Percentiles rank a stretch among this genome's conserved stretches.
These are phyloP conservation scores for Mystacides longicornis DNA, from an alignment of 2,888 invertebrate genomes.

Conservation along the genomic window DNA sequence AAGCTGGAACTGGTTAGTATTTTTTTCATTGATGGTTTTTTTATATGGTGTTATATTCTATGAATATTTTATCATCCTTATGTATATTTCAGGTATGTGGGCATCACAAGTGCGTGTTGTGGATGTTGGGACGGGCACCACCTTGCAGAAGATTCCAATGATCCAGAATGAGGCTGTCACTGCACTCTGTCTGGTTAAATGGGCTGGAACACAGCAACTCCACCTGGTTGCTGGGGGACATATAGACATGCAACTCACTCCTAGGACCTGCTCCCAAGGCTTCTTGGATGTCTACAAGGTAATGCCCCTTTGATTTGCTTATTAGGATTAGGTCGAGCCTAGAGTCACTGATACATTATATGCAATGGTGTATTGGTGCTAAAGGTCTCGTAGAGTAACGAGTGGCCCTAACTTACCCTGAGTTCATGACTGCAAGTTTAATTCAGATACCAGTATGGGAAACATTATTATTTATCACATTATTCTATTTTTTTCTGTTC, in stretches of 20 bases:
- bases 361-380: slow-evolving; percentile 22
- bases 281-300: slow-evolving; percentile 82
- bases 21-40: not conserved
- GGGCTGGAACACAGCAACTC: slow-evolving; percentile 47
- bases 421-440: slow-evolving; percentile 11
- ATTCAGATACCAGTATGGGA: slow-evolving; percentile 20
- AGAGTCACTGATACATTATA: slow-evolving; percentile 24
- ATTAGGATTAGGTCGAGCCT: slow-evolving; percentile 19
- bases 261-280: slow-evolving; percentile 74
- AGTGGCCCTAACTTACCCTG: slow-evolving; percentile 16
- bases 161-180: slow-evolving; percentile 97
- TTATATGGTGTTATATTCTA: not conserved
- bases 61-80: not conserved
- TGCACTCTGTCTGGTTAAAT: slow-evolving; percentile 77
- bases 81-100: slow-evolving; percentile 72
- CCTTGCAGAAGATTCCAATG: slow-evolving; percentile 69
- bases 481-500: not conserved
- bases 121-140: slow-evolving; percentile 75
- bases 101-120: slow-evolving; percentile 84
- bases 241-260: slow-evolving; percentile 83
- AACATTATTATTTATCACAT: slow-evolving; percentile 12
- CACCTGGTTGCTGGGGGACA: slow-evolving; percentile 85
- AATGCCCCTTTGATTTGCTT: not conserved
- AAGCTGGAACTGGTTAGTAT: slow-evolving; percentile 67
- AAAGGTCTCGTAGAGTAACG: slow-evolving; percentile 24